Evolutionary conservation across 2,797 vertebrate species (phyloP), one percentile per base, ranked within the genome.

Genomic region (Selene dorsalis): DNA sequence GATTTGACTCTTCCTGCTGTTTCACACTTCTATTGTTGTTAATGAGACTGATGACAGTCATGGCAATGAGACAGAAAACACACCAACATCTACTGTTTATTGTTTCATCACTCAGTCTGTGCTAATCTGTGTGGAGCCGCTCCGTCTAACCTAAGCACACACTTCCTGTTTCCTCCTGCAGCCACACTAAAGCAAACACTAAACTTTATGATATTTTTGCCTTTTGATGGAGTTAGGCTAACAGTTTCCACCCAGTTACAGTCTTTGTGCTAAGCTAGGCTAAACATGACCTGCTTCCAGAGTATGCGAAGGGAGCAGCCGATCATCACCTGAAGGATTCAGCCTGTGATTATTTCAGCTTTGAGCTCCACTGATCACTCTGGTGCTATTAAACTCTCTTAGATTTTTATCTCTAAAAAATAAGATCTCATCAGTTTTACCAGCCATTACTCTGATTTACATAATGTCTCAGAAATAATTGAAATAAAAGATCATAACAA

Each of bases 101-200:
- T 4, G 24, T 13, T 14, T 41, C 45, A 14, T 75, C 80, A 73
- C 60, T 73, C 68, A 74, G 53, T 35, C 12, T 2, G 14, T 16
- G 50, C 47, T 58, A 39, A 59, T 58, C 39, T n/a, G 22, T 24
- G 38, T 28, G 39, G 75, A 60, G 73, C 20, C 59, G 1, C 48
- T 52, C 4, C n/a, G 69, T 76, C 79, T 52, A 11, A 4, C 65
- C 53, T 60, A 26, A 22, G 43, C 58, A 24, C 38, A 17, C 50
- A 75, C 81, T 81, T 90, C 87, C 87, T 86, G 82, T 56, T 80
- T 83, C 74, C 83, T 76, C 71, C 11, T 28, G 26, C 45, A 6
- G 28, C 56, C 20, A 3, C 13, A 14, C 13, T 3, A 17, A 50
- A 48, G 59, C 52, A 48, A 73, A 64, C 45, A 9, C 55, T 30